Base-by-base conservation (phyloP, 1,140 invertebrate genomes). In the Drosophila micromelanica region DNA sequence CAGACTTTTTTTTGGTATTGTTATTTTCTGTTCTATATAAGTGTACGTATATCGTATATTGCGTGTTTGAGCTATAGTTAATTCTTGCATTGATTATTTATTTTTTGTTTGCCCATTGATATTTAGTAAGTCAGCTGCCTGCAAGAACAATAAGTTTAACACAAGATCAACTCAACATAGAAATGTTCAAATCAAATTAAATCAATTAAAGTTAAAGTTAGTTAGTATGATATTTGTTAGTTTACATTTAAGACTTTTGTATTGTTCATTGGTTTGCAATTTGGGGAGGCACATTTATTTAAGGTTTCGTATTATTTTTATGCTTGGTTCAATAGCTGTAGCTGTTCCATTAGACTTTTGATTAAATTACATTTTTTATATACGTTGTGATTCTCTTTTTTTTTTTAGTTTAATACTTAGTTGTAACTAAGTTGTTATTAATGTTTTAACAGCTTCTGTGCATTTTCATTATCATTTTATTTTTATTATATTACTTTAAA, bases 221-320 rank as follows among this genome's bases (percentile, higher is more conserved):
- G n/a, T n/a, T n/a, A n/a, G n/a, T 37, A 45, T 42, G n/a, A 42
- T 69, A 55, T 68, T 49, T 35, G 0, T 35, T 35, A 8, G 32
- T 35, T 68, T 6, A 57, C 63, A 62, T 57, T 54, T 30, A 45
- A 67, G 55, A 70, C 56, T 55, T 49, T 65, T 59, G 45, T 74
- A 74, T 69, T 74, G 62, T 73, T 73, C 62, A 46, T 49, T 55
- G 54, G 49, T 64, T 78, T 78, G 37, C 55, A 73, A 56, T 70
- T 62, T 37, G 51, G 70, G 65, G 76, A 76, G 76, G 73, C 74
- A 78, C 73, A 77, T 77, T 61, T 63, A 73, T 78, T 55, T 77
- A 73, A 70, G 57, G 60, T 77, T 70, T 52, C 51, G 40, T 63
- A 73, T 57, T 73, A 60, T 75, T 52, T 20, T 37, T 46, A 42